Evolutionary conservation across 1,140 invertebrate genomes (phyloP).

Genomic region (Antheraea mylitta): DNA sequence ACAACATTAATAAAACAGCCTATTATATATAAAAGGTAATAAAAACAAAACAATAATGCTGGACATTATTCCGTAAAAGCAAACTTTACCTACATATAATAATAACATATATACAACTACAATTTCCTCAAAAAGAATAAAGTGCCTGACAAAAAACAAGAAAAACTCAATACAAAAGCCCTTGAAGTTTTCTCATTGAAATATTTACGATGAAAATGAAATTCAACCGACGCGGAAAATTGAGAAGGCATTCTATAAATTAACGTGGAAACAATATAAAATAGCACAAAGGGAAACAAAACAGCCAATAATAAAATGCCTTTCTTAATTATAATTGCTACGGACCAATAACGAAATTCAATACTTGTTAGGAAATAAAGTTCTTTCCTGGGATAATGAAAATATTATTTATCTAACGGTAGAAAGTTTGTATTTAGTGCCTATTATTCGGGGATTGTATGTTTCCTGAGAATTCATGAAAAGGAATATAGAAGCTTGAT

Average conservation of each 20-base stretch:
- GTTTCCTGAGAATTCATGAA: no score
- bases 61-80: background rate
- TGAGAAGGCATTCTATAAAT: constrained; percentile 11
- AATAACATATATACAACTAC: no score
- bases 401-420: background rate
- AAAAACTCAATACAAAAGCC: no score
- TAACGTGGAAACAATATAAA: constrained; percentile 11
- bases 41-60: no score
- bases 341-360: constrained; percentile 14
- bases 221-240: background rate
- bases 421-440: background rate
- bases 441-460: no score
- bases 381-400: background rate
- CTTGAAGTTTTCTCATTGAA: background rate
- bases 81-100: background rate
- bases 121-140: background rate
- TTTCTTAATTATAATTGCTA: constrained; percentile 15
- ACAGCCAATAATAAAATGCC: constrained; percentile 15
- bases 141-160: background rate
- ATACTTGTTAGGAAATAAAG: constrained; percentile 9
- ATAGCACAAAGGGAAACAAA: constrained; percentile 12
- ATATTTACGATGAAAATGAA: background rate
- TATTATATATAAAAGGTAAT: no score
- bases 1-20: no score
- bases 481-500: no score